phyloP scores from a whole-genome alignment of 2,113 vertebrate genomes.

The Passerina amoena region DNA sequence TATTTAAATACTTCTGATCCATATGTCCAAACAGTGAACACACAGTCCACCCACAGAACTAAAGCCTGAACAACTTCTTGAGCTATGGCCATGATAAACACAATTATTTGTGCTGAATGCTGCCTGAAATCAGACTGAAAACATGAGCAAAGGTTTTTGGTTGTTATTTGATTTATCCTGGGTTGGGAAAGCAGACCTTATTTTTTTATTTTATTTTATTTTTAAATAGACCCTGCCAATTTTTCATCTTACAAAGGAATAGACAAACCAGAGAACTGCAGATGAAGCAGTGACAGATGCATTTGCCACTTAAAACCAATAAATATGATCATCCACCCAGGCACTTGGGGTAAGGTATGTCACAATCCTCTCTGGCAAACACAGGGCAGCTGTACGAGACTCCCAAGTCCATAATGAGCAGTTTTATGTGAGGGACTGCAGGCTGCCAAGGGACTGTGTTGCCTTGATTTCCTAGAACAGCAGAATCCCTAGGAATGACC shows the following conservation, averaged over 20 bases:
- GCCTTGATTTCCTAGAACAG: conserved; percentile 1
- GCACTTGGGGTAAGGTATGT: not conserved
- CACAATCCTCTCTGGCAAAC: not conserved
- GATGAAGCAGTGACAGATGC: not conserved
- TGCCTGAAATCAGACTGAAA: not conserved
- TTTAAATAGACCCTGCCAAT: not conserved
- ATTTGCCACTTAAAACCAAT: not conserved
- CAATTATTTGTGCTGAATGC: not conserved
- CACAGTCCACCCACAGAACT: not conserved
- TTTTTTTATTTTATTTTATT: not conserved
- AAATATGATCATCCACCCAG: not conserved
- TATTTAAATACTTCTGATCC: not conserved
- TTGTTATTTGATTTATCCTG: not conserved
- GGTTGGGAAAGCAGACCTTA: not conserved
- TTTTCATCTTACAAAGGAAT: not conserved
- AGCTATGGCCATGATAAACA: not conserved
- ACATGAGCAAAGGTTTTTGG: not conserved
- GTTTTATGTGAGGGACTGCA: not conserved
- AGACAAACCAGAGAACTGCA: not conserved
- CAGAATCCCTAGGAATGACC: not conserved
- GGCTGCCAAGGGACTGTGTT: not conserved
- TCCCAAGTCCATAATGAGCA: not conserved
- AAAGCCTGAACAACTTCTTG: not conserved
- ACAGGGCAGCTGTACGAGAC: not conserved
- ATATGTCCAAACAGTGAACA: not conserved